These are phyloP conservation scores for Apis florea DNA, from an alignment of 1,140 invertebrate genomes.

Conservation along the genomic window DNA sequence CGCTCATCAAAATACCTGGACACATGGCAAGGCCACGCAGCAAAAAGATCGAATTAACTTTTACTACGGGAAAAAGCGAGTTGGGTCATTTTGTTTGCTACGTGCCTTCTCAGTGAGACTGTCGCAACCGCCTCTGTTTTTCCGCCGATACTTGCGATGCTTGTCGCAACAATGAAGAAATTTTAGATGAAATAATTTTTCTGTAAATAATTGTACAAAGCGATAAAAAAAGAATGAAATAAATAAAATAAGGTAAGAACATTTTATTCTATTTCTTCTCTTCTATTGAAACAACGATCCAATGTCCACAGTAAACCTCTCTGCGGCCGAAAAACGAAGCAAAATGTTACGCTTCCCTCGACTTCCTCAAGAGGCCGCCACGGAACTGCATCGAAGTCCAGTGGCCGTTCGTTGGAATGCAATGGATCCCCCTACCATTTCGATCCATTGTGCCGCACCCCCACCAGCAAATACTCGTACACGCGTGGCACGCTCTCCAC, in stretches of 20 bases:
- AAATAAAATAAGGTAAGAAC: too few relatives aligned
- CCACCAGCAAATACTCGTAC: conserved; percentile 60
- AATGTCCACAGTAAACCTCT: not conserved
- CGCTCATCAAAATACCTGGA: conserved; percentile 79
- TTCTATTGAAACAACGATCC: too few relatives aligned
- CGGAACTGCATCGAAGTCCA: not conserved
- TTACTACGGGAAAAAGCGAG: conserved; percentile 68
- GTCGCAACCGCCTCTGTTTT: conserved; percentile 27
- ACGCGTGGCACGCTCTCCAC: conserved; percentile 78
- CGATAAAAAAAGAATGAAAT: not conserved
- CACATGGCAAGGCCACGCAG: conserved; percentile 56
- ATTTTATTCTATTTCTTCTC: not conserved
- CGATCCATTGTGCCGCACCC: conserved; percentile 25
- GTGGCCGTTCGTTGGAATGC: conserved; percentile 10
- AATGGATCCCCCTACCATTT: conserved; percentile 37
- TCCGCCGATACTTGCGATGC: not conserved
- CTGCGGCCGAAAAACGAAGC: not conserved
- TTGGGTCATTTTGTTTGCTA: conserved; percentile 32
- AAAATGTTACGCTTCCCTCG: not conserved
- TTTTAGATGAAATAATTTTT: not conserved
- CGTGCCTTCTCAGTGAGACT: conserved; percentile 42
- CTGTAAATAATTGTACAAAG: not conserved
- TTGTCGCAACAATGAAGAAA: too few relatives aligned
- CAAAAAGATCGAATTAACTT: conserved; percentile 73
- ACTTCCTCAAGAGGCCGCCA: conserved; percentile 5